These are phyloP conservation scores for Spodoptera litura DNA, from an alignment of 1,140 invertebrate species.

Conservation along the genomic window DNA sequence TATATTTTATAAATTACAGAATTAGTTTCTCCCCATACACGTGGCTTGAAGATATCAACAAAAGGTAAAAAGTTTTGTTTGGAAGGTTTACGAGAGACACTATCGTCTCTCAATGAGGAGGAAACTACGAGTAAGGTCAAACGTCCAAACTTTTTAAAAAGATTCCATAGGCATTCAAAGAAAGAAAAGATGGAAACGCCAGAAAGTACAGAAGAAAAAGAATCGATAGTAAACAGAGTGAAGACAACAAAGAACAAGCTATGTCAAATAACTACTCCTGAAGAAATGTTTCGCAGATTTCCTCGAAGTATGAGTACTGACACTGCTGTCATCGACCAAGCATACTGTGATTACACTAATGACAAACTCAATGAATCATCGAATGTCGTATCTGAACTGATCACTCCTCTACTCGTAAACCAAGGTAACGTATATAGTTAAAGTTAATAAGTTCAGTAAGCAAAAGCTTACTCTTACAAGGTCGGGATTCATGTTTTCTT, in stretches of 20 bases:
- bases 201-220: background rate
- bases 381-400: constrained; percentile 57
- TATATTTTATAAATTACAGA: background rate
- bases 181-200: background rate
- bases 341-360: constrained; percentile 55
- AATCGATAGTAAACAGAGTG: background rate
- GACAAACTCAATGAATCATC: background rate
- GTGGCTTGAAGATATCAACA: constrained; percentile 48
- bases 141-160: too few relatives aligned
- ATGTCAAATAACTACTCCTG: constrained; percentile 1
- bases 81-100: background rate
- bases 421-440: constrained; percentile 31
- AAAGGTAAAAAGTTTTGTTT: constrained; percentile 38
- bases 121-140: background rate
- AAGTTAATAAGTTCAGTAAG: background rate
- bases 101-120: background rate
- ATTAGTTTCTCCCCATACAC: background rate
- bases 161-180: too few relatives aligned
- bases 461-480: too few relatives aligned
- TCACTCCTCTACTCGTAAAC: constrained; percentile 58
- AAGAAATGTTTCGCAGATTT: background rate
- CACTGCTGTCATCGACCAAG: constrained; percentile 54
- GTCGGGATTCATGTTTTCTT: background rate
- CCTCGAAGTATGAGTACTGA: constrained; percentile 49
- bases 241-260: background rate